phyloP scores from a whole-genome alignment of 2,888 invertebrate genomes.

The Drosophila phalerata region DNA sequence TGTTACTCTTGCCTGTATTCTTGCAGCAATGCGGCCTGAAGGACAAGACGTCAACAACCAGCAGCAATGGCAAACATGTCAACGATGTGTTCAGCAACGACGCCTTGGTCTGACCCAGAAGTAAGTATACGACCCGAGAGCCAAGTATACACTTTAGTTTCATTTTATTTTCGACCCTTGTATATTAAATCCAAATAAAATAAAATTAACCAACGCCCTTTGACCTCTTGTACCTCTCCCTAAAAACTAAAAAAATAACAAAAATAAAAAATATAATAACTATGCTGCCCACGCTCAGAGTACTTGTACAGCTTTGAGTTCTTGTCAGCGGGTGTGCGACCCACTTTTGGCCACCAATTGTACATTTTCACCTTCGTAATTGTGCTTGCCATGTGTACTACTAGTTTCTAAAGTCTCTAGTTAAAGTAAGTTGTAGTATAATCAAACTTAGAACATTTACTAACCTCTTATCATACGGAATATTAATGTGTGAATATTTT shows the following conservation, averaged over 20 bases:
- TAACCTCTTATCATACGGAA: not conserved
- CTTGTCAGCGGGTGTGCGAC: conserved; percentile 69
- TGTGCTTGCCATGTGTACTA: conserved; percentile 65
- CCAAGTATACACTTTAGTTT: conserved; percentile 5
- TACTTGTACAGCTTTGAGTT: conserved; percentile 72
- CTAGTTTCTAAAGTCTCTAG: conserved; percentile 71
- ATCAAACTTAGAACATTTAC: not conserved
- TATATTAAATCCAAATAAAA: conserved; percentile 23
- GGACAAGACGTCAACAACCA: conserved; percentile 74
- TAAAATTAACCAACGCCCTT: conserved; percentile 42
- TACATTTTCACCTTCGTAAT: conserved; percentile 65
- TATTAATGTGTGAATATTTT: conserved; percentile 24
- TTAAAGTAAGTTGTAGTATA: conserved; percentile 60
- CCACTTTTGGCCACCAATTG: conserved; percentile 65
- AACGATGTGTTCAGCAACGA: conserved; percentile 85
- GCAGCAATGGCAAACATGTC: conserved; percentile 81
- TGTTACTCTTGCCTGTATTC: conserved; percentile 12
- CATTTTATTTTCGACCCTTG: conserved; percentile 9
- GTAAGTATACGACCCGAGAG: conserved; percentile 71
- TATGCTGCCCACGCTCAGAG: conserved; percentile 57
- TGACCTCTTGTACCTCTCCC: conserved; percentile 41
- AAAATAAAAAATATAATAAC: not conserved
- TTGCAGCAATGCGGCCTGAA: conserved; percentile 84
- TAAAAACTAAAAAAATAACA: conserved; percentile 1
- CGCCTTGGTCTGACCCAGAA: conserved; percentile 85